Conservation (phyloP, 1,140 invertebrate genomes). For the Andrena cerasifolii region DNA sequence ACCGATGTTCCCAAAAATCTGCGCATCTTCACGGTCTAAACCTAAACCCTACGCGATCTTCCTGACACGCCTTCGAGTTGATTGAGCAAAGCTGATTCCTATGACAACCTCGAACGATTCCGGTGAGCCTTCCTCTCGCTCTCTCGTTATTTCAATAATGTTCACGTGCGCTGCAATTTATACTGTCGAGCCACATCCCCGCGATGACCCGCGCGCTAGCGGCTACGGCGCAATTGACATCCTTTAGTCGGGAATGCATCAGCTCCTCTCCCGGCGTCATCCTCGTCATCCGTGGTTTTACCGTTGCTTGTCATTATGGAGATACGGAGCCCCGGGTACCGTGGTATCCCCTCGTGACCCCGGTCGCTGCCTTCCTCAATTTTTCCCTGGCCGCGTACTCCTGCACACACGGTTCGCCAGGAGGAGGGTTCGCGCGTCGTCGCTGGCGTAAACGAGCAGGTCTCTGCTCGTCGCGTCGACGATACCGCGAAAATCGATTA, state of each 20-base stretch:
- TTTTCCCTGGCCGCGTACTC: neutral
- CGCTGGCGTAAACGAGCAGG: slow-evolving; percentile 9
- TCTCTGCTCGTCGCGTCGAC: neutral
- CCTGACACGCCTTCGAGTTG: too few relatives aligned
- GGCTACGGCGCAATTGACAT: slow-evolving; percentile 66
- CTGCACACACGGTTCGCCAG: neutral
- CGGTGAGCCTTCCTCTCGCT: slow-evolving; percentile 17
- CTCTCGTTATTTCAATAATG: slow-evolving; percentile 50
- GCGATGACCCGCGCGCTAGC: slow-evolving; percentile 15
- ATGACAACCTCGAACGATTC: neutral
- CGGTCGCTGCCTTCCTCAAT: neutral
- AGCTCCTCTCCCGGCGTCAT: slow-evolving; percentile 36
- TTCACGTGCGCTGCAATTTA: slow-evolving; percentile 42
- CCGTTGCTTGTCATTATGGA: slow-evolving; percentile 59
- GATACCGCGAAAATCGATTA: slow-evolving; percentile 10
- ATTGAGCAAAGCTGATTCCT: too few relatives aligned
- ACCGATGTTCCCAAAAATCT: too few relatives aligned
- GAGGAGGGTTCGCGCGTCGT: slow-evolving; percentile 3
- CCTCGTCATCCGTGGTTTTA: slow-evolving; percentile 53
- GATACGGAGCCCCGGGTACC: slow-evolving; percentile 23
- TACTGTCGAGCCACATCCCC: slow-evolving; percentile 24
- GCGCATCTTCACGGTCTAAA: too few relatives aligned
- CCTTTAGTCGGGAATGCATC: slow-evolving; percentile 59
- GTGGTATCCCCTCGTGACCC: slow-evolving; percentile 37
- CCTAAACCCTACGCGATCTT: too few relatives aligned